Conservation (phyloP, 2,888 invertebrate species). For the Hylaea fasciaria region DNA sequence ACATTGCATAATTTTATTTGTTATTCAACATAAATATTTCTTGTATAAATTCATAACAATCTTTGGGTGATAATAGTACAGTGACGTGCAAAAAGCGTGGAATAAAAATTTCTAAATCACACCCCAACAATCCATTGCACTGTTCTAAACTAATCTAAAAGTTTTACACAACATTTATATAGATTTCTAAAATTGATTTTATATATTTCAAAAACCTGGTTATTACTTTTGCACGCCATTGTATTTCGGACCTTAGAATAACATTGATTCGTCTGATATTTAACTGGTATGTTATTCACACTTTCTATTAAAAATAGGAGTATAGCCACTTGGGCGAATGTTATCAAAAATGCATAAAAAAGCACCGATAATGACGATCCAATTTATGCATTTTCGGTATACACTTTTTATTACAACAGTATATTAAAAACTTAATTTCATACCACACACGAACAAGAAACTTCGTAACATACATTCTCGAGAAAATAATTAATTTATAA, state of each 20-base stretch:
- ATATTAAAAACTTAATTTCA: slow-evolving; percentile 22
- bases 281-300: slow-evolving; percentile 48
- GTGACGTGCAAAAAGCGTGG: slow-evolving; percentile 49
- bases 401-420: slow-evolving; percentile 9
- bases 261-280: slow-evolving; percentile 64
- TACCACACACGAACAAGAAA: slow-evolving; percentile 38
- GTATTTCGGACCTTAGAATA: slow-evolving; percentile 73
- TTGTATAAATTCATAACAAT: slow-evolving; percentile 85
- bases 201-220: slow-evolving; percentile 9
- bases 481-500: slow-evolving; percentile 41
- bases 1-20: slow-evolving; percentile 80
- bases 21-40: slow-evolving; percentile 84
- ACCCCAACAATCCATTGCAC: slow-evolving; percentile 28
- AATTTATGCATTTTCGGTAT: slow-evolving; percentile 8
- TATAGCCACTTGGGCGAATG: slow-evolving; percentile 30
- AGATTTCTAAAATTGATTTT: slow-evolving; percentile 23
- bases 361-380: not conserved
- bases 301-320: slow-evolving; percentile 42
- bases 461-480: slow-evolving; percentile 43
- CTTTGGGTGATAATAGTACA: slow-evolving; percentile 82
- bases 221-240: slow-evolving; percentile 51
- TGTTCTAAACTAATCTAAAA: slow-evolving; percentile 21
- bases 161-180: slow-evolving; percentile 35
- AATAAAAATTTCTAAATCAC: slow-evolving; percentile 25
- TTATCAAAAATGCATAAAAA: slow-evolving; percentile 30